Evolutionary conservation across 2,888 invertebrate species (phyloP), one percentile per base, ranked within the genome.

Genomic region (Desoria tigrina): DNA sequence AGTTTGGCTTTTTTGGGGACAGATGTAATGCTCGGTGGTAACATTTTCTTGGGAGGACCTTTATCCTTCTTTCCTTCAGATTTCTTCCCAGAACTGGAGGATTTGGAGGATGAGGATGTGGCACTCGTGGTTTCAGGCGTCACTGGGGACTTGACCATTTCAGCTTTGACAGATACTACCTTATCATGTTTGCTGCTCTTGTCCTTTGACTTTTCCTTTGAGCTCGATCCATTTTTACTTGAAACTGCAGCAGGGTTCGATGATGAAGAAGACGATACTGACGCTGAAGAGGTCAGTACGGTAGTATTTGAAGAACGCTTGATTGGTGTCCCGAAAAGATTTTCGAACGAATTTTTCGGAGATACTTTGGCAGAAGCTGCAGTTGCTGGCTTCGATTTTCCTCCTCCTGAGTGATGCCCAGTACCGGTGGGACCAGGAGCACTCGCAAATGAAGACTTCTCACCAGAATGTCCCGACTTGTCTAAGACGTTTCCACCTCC

Each of bases 281-380:
- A 50, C 7, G 55, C 53, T 3, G 58, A 42, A 28, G 57, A 23
- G 4, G 42, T 11, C 11, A n/a, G 9, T 23, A 39, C 23, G 18
- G 57, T 27, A 26, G 42, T 37, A 27, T 54, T 56, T n/a, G 70
- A 64, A 2, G 68, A 65, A 2, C 74, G 61, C 79, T 90, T 91
- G 75, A 93, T 88, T 0, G 92, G 91, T 24, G 88, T 84, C 0
- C 93, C 93, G 82, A 94, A 94, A 50, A 94, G 82, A 76, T 87
- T 88, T 56, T 87, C 87, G 80, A 93, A 93, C 69, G 87, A 85
- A 77, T 85, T 85, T 28, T 81, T 83, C 7, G 74, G 71, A 18
- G 70, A 72, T 2, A 66, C 65, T 62, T 71, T 74, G 26, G 73
- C 71, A 9, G 73, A 63, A 61, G 55, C 57, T 27, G 74, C 60